Base-by-base conservation (phyloP, 2,797 vertebrate species). In the Lepidocolaptes lacrymiger region DNA sequence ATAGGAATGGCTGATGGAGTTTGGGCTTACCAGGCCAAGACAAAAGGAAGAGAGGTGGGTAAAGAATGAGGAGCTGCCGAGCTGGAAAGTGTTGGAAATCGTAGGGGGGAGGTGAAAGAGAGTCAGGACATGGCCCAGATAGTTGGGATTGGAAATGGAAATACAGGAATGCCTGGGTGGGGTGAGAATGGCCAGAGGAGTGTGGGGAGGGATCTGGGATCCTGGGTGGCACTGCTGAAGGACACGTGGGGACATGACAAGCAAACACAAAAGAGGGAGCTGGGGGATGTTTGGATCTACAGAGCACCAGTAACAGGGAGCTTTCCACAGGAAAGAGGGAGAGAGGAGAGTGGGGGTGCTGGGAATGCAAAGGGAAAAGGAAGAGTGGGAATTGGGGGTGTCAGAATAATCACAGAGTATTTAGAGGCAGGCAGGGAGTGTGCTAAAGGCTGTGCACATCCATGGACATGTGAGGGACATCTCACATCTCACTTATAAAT, bases 81-180 rank as follows among this genome's bases (percentile, higher is more conserved):
- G 67, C 75, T 88, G 83, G 21, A 23, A 66, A 56, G n/a, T 34
- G 74, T 46, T 76, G 28, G 41, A 34, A 61, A n/a, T 46, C 16
- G 46, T 13, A 5, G 9, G 4, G 10, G 3, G 3, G 2, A 3
- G 3, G 12, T 2, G 48, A 18, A 59, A 46, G 17, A 41, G 6
- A 21, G 63, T 37, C 3, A 43, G 13, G 39, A 58, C n/a, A 15
- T 19, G 4, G 22, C 24, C 5, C 37, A 32, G 36, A 5, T 7
- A 21, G 27, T 16, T 79, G 21, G 18, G 74, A 49, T 32, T 71
- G 51, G n/a, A 69, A 81, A 72, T 56, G 43, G 37, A 32, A 49
- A 46, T 32, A 5, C 1, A 75, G 58, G 64, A 81, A 32, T 41
- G 32, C 16, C 13, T 44, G 37, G 2, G 9, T 30, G 39, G 32